Conservation (phyloP, 2,888 invertebrate species). For the Agrochola circellaris region DNA sequence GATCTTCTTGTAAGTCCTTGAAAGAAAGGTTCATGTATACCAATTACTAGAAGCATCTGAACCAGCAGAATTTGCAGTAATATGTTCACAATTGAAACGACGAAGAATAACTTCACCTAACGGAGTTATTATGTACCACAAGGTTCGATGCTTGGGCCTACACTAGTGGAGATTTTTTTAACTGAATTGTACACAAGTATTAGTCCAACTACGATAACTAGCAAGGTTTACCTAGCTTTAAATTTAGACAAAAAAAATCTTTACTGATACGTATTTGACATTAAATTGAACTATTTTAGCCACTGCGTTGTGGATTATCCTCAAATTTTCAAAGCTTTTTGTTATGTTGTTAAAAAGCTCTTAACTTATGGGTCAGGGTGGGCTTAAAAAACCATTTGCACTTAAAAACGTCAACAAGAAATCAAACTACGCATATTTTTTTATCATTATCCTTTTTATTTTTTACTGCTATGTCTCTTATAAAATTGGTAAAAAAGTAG, state of each 20-base stretch:
- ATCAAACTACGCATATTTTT: background rate
- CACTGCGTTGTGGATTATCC: too few species aligned
- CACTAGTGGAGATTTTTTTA: too few species aligned
- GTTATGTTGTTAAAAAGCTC: background rate
- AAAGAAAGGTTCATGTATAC: background rate
- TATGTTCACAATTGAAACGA: background rate
- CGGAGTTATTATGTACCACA: background rate
- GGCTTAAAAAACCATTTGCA: background rate
- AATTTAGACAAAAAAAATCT: too few species aligned
- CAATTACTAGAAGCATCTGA: too few species aligned
- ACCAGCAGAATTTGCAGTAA: too few species aligned
- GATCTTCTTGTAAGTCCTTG: background rate
- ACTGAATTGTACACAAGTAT: too few species aligned
- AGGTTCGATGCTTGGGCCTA: background rate
- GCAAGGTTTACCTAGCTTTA: too few species aligned
- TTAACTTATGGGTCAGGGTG: background rate
- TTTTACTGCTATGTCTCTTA: background rate
- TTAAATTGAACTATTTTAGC: too few species aligned
- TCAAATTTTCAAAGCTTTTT: slow-evolving; percentile 16
- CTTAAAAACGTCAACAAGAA: slow-evolving; percentile 6
- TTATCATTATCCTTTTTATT: background rate
- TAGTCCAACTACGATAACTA: too few species aligned
- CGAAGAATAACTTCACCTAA: background rate
- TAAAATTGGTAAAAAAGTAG: too few species aligned
- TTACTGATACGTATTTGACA: too few species aligned